Percentiles rank a stretch among this genome's conserved stretches.
Conservation (phyloP, 2,113 vertebrate species). For the Ursus arctos region DNA sequence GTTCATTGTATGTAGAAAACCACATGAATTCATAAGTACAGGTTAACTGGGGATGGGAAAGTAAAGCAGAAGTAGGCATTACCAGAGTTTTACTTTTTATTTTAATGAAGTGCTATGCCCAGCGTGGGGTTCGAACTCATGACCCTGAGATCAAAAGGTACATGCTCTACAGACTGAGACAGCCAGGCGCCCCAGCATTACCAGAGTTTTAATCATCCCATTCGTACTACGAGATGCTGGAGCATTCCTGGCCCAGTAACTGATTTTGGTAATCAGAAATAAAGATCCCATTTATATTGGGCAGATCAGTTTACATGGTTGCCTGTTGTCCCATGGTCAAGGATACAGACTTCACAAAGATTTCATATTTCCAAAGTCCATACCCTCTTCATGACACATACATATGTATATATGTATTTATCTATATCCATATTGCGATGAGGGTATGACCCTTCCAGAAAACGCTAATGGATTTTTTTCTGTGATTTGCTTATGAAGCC, state of each 20-base stretch:
- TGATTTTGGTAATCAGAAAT: conserved; percentile 8
- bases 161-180: not conserved
- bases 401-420: not conserved
- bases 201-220: not conserved
- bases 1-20: not conserved
- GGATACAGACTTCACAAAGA: not conserved
- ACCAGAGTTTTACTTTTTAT: not conserved
- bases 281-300: conserved; percentile 13
- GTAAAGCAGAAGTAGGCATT: not conserved
- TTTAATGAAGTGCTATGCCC: not conserved
- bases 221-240: not conserved
- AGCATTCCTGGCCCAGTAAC: not conserved
- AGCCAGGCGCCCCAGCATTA: not conserved
- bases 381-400: not conserved
- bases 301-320: not conserved
- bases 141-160: not conserved
- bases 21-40: not conserved
- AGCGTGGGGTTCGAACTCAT: not conserved
- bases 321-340: not conserved
- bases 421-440: not conserved
- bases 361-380: not conserved
- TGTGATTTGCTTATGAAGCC: conserved; percentile 11
- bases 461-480: not conserved
- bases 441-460: not conserved
- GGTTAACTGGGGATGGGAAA: not conserved